Conservation (phyloP, 1,140 invertebrate genomes). For the Lasioglossum baleicum region DNA sequence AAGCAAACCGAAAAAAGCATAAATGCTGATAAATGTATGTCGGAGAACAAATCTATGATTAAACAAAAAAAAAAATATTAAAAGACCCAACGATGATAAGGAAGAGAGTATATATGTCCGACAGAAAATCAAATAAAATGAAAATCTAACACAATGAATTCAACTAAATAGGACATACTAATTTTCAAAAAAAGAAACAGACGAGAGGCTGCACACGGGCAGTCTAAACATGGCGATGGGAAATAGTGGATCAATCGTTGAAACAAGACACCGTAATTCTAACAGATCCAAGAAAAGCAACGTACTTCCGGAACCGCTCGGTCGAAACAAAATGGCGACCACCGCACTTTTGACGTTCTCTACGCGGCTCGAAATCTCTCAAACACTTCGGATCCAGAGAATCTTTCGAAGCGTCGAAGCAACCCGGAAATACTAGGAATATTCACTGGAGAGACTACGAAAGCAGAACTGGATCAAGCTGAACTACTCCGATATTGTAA, state of each 20-base stretch:
- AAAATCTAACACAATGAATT: no score
- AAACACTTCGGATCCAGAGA: constrained; percentile 4
- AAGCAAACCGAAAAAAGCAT: no score
- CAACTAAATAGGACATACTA: background rate
- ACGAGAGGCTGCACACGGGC: background rate
- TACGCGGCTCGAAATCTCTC: background rate
- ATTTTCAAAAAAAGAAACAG: background rate
- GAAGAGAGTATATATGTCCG: no score
- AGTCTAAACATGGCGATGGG: background rate
- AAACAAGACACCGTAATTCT: constrained; percentile 25
- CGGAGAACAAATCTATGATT: no score
- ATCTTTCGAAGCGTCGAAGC: background rate
- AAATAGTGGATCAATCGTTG: constrained; percentile 15
- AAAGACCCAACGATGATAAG: no score
- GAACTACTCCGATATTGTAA: no score
- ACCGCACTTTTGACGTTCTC: constrained; percentile 12
- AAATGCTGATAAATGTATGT: no score
- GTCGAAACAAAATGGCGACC: constrained; percentile 28
- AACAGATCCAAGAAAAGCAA: constrained; percentile 36
- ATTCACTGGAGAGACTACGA: background rate
- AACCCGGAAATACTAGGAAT: background rate
- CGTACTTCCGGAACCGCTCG: constrained; percentile 1
- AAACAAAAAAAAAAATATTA: no score
- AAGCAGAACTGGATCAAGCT: no score
- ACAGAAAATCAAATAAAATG: no score